Evolutionary conservation across 2,888 invertebrate species (phyloP).

Genomic region (Nebria brevicollis): DNA sequence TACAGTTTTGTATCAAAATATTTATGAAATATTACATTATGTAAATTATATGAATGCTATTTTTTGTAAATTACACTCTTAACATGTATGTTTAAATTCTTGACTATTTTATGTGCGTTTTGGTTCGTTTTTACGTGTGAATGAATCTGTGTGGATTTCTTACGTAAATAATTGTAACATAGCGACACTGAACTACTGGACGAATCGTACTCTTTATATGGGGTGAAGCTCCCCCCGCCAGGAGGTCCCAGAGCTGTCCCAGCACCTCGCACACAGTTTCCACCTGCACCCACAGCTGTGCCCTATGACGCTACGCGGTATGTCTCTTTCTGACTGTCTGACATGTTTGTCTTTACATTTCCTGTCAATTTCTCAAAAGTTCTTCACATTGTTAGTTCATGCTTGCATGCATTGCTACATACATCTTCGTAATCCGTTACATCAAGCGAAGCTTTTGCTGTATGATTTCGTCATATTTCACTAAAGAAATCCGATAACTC

Average conservation of each 20-base stretch:
- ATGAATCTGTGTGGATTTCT: slow-evolving; percentile 12
- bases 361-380: neutral
- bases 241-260: slow-evolving; percentile 61
- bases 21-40: slow-evolving; percentile 15
- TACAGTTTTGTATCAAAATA: too few relatives aligned
- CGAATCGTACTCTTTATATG: slow-evolving; percentile 77
- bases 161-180: slow-evolving; percentile 50
- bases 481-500: neutral
- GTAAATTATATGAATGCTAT: neutral
- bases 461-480: neutral
- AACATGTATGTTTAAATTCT: neutral
- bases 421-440: neutral
- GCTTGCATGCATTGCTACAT: neutral
- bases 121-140: slow-evolving; percentile 4
- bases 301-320: slow-evolving; percentile 72
- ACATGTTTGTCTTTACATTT: neutral
- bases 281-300: slow-evolving; percentile 64
- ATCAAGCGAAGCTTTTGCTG: neutral
- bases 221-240: slow-evolving; percentile 71
- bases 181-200: slow-evolving; percentile 76
- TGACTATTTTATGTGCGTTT: neutral
- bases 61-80: too few relatives aligned
- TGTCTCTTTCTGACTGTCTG: slow-evolving; percentile 49
- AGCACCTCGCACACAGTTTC: slow-evolving; percentile 60
- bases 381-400: neutral